Evolutionary conservation across 2,888 invertebrate genomes (phyloP), one percentile per base, ranked within the genome.

Genomic region (Caenorhabditis parvicauda): DNA sequence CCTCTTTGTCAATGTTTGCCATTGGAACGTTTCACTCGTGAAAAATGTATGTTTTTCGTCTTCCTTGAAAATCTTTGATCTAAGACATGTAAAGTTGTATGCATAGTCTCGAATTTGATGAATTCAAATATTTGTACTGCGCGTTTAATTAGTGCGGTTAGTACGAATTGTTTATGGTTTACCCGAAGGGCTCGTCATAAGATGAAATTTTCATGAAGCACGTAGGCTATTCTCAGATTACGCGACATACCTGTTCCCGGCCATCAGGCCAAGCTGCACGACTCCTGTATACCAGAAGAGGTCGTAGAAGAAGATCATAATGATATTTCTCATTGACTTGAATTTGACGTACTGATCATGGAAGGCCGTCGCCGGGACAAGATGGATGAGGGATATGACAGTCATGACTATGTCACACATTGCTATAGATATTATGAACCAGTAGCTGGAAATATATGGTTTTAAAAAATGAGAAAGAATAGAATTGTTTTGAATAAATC

Each of bases 241-340:
- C 27, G 9, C 2, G 6, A 38, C 14, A 17, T 53, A 75, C 72
- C 79, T 59, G 58, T 79, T 79, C 17, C 71, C 63, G 2, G 79
- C 79, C 79, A 79, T 79, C 19, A 75, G 59, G 7, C 75, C 74
- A 22, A 79, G 57, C 44, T 76, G 74, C 2, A 79, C 69, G 6
- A 79, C 79, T 17, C 71, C 77, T n/a, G 76, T 72, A 56, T 79
- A 79, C 79, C 79, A 79, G 57, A 77, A 79, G 21, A 79, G 60
- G 50, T 79, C 74, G 61, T 79, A 79, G 59, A 76, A 64, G 51
- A 79, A 79, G 19, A 79, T 68, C 72, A 75, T 76, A 2, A 72
- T 45, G 22, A 74, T 70, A 50, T 78, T 77, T 19, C 75, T 47
- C 21, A 54, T 49, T 1, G 74, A 72, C n/a, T 56, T 55, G 45